Evolutionary conservation across 2,797 vertebrate species (phyloP), one percentile per base, ranked within the genome.

Genomic region (Hipposideros larvatus): DNA sequence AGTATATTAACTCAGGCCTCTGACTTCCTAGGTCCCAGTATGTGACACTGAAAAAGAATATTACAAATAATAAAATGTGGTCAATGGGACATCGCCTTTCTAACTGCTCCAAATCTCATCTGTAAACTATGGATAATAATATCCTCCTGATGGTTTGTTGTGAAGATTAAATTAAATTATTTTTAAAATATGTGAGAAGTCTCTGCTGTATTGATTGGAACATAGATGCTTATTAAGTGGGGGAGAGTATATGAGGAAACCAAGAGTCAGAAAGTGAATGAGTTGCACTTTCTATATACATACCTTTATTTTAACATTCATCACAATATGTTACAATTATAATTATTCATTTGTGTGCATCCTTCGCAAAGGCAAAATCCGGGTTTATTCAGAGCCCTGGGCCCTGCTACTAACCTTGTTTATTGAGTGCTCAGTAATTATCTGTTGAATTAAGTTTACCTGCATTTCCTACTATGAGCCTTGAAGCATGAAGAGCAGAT

Each of bases 331-430:
- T 79, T 46, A 71, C 18, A 92, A 53, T 41, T 90, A 68, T 53
- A 65, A 84, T 95, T 89, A 48, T 71, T 57, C 41, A 80, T 61
- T 73, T 91, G n/a, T 78, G 8, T 77, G 22, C 71, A 53, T 79
- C 74, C 83, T 93, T 77, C 61, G 80, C 28, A 61, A 87, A 92
- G 43, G 37, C 34, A 91, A 97, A 89, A 78, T 68, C 28, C 53
- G 34, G 70, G 34, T 87, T 79, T 65, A 68, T 55, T 84, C 15
- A 68, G 63, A 86, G 53, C 4, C 24, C 21, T 87, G 3, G 83
- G 18, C 28, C 48, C 26, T 68, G 46, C 48, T 91, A 48, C 41
- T 87, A 87, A 74, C 3, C 43, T 34, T 93, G 11, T 34, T 74
- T 75, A 53, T 37, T 87, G 28, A 28, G 14, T 63, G 1, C 15